Conservation (phyloP, 2,888 invertebrate species). For the Phyllotreta cruciferae region DNA sequence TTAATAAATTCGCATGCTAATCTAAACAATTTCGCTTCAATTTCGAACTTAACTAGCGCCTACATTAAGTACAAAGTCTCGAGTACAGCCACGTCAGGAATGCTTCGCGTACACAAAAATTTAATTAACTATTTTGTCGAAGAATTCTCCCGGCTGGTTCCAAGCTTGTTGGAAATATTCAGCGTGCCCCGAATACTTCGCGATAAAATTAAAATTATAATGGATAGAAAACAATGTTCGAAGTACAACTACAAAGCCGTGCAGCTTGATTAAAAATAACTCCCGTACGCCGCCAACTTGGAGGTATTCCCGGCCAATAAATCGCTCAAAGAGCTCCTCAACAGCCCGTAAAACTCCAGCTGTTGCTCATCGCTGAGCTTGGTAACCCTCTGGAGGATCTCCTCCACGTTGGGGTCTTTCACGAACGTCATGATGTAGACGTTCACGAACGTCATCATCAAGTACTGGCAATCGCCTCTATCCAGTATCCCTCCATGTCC, state of each 20-base stretch:
- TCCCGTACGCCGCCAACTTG: background rate
- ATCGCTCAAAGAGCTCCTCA: conserved; percentile 67
- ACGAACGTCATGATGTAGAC: conserved; percentile 98
- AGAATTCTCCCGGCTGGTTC: conserved; percentile 33
- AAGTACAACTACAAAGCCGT: background rate
- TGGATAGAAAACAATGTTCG: conserved; percentile 17
- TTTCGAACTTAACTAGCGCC: background rate
- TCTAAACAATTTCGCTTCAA: no score
- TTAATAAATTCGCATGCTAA: no score
- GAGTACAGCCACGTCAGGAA: conserved; percentile 22
- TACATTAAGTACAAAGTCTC: background rate
- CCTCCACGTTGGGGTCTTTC: conserved; percentile 83
- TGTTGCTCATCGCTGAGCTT: conserved; percentile 91
- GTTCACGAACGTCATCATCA: conserved; percentile 99
- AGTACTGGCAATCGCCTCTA: conserved; percentile 98
- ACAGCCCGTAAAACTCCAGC: conserved; percentile 83
- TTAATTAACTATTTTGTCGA: conserved; percentile 36
- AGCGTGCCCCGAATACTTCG: conserved; percentile 21
- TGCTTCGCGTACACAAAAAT: conserved; percentile 32
- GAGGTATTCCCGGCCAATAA: background rate
- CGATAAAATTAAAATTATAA: conserved; percentile 28
- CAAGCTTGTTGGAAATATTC: conserved; percentile 25
- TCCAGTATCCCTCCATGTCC: conserved; percentile 99
- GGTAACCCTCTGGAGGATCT: conserved; percentile 90
- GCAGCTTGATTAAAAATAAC: no score